A percentile compares a stretch with the other conserved stretches of the same genome.
Conservation (phyloP, 2,113 vertebrate genomes). For the Tetrax tetrax region DNA sequence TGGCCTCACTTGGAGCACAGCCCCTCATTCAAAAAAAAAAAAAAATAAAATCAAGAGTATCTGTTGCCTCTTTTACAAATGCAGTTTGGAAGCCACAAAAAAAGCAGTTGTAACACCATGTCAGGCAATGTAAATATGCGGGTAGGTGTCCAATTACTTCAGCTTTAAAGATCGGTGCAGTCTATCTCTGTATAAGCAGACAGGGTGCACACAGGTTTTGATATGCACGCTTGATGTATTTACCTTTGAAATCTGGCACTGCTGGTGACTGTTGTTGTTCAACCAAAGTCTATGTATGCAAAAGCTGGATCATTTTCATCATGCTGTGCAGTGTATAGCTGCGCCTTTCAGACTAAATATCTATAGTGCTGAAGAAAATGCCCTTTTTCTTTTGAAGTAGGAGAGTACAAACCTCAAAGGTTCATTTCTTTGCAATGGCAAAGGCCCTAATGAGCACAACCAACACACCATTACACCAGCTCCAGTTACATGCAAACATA, state of each 20-base stretch:
- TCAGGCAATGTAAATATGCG: conserved; percentile 48
- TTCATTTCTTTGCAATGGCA: conserved; percentile 21
- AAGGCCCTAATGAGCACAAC: conserved; percentile 25
- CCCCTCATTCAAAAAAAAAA: not conserved
- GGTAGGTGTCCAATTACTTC: conserved; percentile 50
- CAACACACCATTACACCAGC: not conserved
- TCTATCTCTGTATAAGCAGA: conserved; percentile 16
- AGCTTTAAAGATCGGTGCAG: conserved; percentile 29
- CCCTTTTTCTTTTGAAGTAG: conserved; percentile 32
- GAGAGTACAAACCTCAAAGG: conserved; percentile 22
- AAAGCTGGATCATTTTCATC: conserved; percentile 38
- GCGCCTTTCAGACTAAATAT: conserved; percentile 9
- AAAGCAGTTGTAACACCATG: not conserved
- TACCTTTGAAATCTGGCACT: conserved; percentile 52
- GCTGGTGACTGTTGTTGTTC: conserved; percentile 40
- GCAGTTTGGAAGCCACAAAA: not conserved
- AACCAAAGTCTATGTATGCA: not conserved
- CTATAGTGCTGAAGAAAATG: conserved; percentile 28
- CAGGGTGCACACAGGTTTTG: not conserved
- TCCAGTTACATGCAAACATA: conserved; percentile 4
- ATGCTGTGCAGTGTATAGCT: conserved; percentile 2
- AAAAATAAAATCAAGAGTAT: not conserved
- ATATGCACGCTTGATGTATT: conserved; percentile 1
- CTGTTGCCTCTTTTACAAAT: not conserved
- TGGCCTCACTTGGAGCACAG: not conserved